Conservation (phyloP, 2,888 invertebrate genomes). For the Melanophora roralis region DNA sequence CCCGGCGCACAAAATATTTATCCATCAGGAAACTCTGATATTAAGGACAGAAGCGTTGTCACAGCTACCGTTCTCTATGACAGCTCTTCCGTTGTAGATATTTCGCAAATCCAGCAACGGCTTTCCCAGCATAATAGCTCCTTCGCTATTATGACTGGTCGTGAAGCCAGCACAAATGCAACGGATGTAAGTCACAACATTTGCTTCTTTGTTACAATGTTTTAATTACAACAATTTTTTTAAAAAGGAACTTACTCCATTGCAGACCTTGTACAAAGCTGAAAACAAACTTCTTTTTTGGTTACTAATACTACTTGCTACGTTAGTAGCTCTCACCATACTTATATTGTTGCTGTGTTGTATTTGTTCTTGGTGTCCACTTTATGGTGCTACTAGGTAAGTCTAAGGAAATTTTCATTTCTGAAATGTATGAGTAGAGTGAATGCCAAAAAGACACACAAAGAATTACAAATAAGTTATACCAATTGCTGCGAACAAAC, state of each 20-base stretch:
- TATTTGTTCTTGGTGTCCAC: conserved; percentile 90
- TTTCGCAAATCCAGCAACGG: conserved; percentile 84
- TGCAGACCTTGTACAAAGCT: conserved; percentile 84
- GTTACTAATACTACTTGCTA: conserved; percentile 86
- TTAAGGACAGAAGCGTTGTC: conserved; percentile 84
- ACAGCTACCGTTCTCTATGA: conserved; percentile 84
- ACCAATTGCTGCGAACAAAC: no score
- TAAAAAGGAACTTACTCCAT: conserved; percentile 66
- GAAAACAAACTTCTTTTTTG: conserved; percentile 86
- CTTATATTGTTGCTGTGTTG: conserved; percentile 87
- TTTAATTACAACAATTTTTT: conserved; percentile 26
- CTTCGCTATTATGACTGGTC: conserved; percentile 72
- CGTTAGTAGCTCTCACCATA: conserved; percentile 85
- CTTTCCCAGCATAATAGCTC: conserved; percentile 77
- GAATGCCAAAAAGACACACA: no score
- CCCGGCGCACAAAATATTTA: conserved; percentile 80
- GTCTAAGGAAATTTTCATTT: conserved; percentile 38
- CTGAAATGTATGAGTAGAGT: neutral
- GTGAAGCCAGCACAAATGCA: conserved; percentile 67
- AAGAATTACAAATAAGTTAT: no score
- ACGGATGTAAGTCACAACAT: conserved; percentile 72
- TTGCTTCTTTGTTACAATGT: neutral
- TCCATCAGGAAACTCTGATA: conserved; percentile 75
- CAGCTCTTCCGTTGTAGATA: conserved; percentile 83
- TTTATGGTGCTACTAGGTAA: conserved; percentile 86